These are phyloP conservation scores for Rhinella marina DNA, from an alignment of 2,797 vertebrate genomes.

Conservation along the genomic window DNA sequence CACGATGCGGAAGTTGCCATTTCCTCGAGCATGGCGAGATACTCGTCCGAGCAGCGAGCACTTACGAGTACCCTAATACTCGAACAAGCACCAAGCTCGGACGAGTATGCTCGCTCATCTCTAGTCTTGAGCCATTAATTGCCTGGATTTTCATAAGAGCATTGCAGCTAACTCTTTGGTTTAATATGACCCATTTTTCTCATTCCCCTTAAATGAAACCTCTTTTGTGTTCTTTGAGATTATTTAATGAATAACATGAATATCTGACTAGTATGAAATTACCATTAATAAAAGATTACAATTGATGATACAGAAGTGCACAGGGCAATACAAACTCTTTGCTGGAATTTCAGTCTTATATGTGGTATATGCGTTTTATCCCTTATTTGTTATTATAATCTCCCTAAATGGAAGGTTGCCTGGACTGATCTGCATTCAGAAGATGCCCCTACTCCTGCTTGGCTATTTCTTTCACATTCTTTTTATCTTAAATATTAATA, in stretches of 20 bases:
- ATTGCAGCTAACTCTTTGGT: conserved; percentile 50
- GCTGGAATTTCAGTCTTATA: conserved; percentile 32
- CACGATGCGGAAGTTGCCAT: too few species aligned
- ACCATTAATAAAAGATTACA: conserved; percentile 60
- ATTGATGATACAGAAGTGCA: conserved; percentile 53
- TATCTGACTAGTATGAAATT: conserved; percentile 57
- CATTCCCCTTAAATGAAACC: conserved; percentile 55
- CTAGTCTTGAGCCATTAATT: conserved; percentile 39
- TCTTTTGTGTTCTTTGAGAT: conserved; percentile 54
- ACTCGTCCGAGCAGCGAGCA: too few species aligned
- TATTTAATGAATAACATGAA: conserved; percentile 62
- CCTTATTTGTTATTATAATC: conserved; percentile 53
- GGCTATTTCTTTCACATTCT: conserved; percentile 41
- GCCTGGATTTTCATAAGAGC: conserved; percentile 21
- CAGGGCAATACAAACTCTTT: conserved; percentile 51
- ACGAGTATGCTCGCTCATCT: too few species aligned
- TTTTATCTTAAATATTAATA: conserved; percentile 47
- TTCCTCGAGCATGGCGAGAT: too few species aligned
- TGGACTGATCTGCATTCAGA: conserved; percentile 47
- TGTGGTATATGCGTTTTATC: not conserved
- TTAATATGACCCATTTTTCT: conserved; percentile 50
- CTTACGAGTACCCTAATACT: too few species aligned
- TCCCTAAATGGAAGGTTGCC: conserved; percentile 40
- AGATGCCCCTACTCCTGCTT: conserved; percentile 28
- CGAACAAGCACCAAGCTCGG: too few species aligned